Evolutionary conservation across 1,140 invertebrate species (phyloP), one percentile per base, ranked within the genome.

Genomic region (Metopolophium dirhodum): DNA sequence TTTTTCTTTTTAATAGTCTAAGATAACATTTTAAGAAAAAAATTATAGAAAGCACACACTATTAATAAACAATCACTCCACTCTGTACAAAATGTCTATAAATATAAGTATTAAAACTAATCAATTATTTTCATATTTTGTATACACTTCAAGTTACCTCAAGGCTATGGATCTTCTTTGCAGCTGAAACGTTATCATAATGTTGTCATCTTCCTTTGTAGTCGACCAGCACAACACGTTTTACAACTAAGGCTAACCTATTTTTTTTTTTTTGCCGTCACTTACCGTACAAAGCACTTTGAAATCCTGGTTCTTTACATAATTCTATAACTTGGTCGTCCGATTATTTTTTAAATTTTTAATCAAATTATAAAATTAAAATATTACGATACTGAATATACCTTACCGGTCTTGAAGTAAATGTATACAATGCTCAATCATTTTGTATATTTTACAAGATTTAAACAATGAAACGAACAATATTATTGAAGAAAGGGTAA

Each of bases 111-210:
- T n/a, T 35, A n/a, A n/a, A 77, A 77, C 30, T 20, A 77, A 77
- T 77, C n/a, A n/a, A n/a, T n/a, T 77, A 30, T 77, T n/a, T 77
- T 77, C 61, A 77, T 77, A n/a, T n/a, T n/a, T 77, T 77, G n/a
- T 77, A 18, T 20, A 77, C 6, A n/a, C 30, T 77, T n/a, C 30
- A 77, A 35, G 61, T 68, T 30, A 30, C 61, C 11, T 68, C 9
- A 68, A 68, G 26, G 14, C 14, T 6, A 77, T 77, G 61, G 35
- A 23, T 37, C 22, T 41, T 85, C 23, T 26, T 23, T 85, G 22
- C 0, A 26, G 7, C 37, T 85, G 9, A 45, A 85, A 45, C 20
- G 11, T n/a, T 87, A 87, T 87, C 85, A 47, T 2, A 87, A 20
- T 30, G 26, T n/a, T 49, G 45, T 41, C 14, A 87, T 35, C 45